Evolutionary conservation across 2,113 vertebrate species (phyloP).

Genomic region (Planiliza haematocheilus): DNA sequence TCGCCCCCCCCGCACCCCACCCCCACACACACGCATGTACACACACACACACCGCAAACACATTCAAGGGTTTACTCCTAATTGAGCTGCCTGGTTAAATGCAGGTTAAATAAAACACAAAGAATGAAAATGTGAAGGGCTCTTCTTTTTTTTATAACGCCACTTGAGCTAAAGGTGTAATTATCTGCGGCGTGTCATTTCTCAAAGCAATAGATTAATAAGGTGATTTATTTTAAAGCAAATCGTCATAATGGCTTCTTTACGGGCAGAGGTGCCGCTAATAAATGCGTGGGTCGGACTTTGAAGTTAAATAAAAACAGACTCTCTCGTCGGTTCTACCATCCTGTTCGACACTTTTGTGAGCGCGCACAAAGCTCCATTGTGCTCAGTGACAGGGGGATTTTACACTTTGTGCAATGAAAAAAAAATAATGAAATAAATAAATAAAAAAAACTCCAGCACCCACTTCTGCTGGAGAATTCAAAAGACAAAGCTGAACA

Average conservation of each 20-base stretch:
- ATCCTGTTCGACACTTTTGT: conserved; percentile 2
- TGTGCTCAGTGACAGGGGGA: conserved; percentile 26
- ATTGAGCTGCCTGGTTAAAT: conserved; percentile 66
- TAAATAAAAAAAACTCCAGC: conserved; percentile 12
- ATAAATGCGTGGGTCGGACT: conserved; percentile 10
- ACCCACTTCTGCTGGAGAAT: conserved; percentile 5
- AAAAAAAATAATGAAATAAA: too few relatives aligned
- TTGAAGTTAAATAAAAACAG: conserved; percentile 39
- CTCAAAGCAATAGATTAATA: conserved; percentile 27
- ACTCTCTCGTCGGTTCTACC: neutral
- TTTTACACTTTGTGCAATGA: conserved; percentile 10
- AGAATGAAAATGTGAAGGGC: conserved; percentile 36
- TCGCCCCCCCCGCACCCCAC: conserved; percentile 49
- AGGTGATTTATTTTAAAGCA: conserved; percentile 38
- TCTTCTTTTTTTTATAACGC: conserved; percentile 26
- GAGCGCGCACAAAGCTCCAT: conserved; percentile 37
- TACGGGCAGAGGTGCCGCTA: conserved; percentile 3
- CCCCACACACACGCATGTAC: conserved; percentile 24
- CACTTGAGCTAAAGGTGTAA: conserved; percentile 52
- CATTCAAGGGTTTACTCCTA: conserved; percentile 52
- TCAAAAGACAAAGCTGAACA: conserved; percentile 11
- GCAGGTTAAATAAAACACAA: conserved; percentile 61
- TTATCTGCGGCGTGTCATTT: conserved; percentile 27
- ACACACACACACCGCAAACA: conserved; percentile 16
- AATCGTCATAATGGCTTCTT: conserved; percentile 31